Percentiles rank a stretch among this genome's conserved stretches.
Evolutionary conservation across 2,888 invertebrate genomes (phyloP).

Genomic region (Macrosoma leucophasiata): DNA sequence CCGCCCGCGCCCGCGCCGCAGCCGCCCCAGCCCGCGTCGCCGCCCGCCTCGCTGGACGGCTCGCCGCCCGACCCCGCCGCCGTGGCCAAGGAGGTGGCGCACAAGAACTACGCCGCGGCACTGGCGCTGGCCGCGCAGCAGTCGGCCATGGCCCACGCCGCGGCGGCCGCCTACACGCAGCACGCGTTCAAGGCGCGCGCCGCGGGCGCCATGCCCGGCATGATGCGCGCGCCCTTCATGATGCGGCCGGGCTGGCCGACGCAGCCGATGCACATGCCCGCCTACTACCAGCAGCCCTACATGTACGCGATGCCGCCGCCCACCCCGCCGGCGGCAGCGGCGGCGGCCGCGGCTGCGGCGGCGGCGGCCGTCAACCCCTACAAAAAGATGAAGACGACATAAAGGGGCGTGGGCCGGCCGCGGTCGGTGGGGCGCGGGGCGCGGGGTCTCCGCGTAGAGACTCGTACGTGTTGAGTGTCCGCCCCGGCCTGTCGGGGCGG

Average conservation of each 20-base stretch:
- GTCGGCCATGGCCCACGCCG: slow-evolving; percentile 60
- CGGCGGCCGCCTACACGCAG: slow-evolving; percentile 63
- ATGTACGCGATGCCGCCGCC: slow-evolving; percentile 72
- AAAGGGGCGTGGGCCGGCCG: slow-evolving; percentile 50
- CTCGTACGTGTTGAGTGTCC: slow-evolving; percentile 67
- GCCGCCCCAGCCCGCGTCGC: slow-evolving; percentile 48
- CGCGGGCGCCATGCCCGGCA: slow-evolving; percentile 61
- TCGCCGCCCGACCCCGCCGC: slow-evolving; percentile 77
- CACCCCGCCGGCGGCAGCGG: slow-evolving; percentile 55
- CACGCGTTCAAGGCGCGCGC: slow-evolving; percentile 85
- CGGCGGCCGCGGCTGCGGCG: slow-evolving; percentile 58
- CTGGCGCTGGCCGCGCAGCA: slow-evolving; percentile 66
- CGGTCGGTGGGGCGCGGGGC: slow-evolving; percentile 64
- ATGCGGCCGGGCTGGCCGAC: slow-evolving; percentile 63
- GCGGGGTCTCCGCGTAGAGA: slow-evolving; percentile 73
- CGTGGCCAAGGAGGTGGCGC: slow-evolving; percentile 87
- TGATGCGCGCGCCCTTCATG: slow-evolving; percentile 62
- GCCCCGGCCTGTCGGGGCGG: slow-evolving; percentile 69
- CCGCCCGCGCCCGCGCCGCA: slow-evolving; percentile 57
- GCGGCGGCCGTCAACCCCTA: slow-evolving; percentile 83
- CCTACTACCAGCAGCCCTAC: slow-evolving; percentile 69
- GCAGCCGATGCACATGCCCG: slow-evolving; percentile 66
- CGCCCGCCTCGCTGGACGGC: slow-evolving; percentile 28
- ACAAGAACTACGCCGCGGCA: slow-evolving; percentile 87
- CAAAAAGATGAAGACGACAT: slow-evolving; percentile 94